A percentile compares a stretch with the other conserved stretches of the same genome.
These are phyloP conservation scores for Andrena haemorrhoa DNA, from an alignment of 2,888 invertebrate species.

Conservation along the genomic window DNA sequence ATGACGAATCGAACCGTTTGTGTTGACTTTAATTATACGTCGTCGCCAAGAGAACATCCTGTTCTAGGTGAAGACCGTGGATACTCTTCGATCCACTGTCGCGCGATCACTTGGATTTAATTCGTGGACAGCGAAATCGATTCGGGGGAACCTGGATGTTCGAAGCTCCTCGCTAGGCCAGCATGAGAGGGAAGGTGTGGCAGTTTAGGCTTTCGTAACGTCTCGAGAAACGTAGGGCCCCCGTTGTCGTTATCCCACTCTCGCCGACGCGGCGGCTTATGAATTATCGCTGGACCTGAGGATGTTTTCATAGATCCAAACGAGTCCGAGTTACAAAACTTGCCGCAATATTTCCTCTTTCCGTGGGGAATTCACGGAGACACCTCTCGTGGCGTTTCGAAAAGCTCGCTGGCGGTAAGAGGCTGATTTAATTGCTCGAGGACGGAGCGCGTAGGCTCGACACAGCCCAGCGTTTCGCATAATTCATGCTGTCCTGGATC, in stretches of 20 bases:
- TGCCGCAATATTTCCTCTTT: constrained; percentile 20
- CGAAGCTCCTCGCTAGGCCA: constrained; percentile 34
- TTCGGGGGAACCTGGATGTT: constrained; percentile 28
- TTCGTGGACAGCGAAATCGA: constrained; percentile 46
- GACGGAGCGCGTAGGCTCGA: constrained; percentile 19
- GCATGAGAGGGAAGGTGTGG: constrained; percentile 57
- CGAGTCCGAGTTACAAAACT: constrained; percentile 19
- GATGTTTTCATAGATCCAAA: constrained; percentile 35
- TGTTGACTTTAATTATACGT: constrained; percentile 70
- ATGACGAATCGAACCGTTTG: constrained; percentile 55
- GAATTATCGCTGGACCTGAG: constrained; percentile 48
- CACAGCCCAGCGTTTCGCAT: constrained; percentile 44
- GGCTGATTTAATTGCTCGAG: constrained; percentile 50
- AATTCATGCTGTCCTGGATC: constrained; percentile 57
- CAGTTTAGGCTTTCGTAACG: constrained; percentile 54
- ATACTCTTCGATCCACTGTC: constrained; percentile 28
- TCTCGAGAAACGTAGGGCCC: constrained; percentile 37
- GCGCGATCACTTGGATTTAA: constrained; percentile 52
- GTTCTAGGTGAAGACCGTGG: constrained; percentile 4
- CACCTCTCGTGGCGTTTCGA: constrained; percentile 12
- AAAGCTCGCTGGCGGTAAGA: constrained; percentile 9
- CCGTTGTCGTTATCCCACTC: constrained; percentile 41
- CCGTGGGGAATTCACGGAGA: neutral
- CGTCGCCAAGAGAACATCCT: constrained; percentile 2
- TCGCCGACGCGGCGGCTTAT: constrained; percentile 51